Percentiles rank a stretch among this genome's conserved stretches.
Evolutionary conservation across 2,113 vertebrate species (phyloP).

Genomic region (Promerops cafer): DNA sequence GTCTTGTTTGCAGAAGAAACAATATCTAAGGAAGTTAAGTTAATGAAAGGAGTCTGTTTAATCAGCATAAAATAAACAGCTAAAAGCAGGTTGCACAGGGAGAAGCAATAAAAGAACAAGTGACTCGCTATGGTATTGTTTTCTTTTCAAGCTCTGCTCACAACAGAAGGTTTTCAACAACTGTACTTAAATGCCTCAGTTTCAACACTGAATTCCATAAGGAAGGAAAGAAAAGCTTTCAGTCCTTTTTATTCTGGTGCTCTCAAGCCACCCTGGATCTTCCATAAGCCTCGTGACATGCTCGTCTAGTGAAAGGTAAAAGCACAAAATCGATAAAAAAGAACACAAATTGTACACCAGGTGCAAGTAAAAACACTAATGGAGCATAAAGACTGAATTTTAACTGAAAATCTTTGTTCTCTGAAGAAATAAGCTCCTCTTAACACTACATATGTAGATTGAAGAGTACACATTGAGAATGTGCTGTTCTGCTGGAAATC

Average conservation of each 20-base stretch:
- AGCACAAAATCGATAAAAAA: not conserved
- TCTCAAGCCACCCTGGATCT: constrained; percentile 18
- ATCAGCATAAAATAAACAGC: constrained; percentile 62
- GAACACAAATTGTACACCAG: constrained; percentile 4
- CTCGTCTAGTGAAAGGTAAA: not conserved
- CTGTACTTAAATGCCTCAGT: not conserved
- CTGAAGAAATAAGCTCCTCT: constrained; percentile 45
- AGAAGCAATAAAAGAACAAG: constrained; percentile 43
- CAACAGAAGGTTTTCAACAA: constrained; percentile 63
- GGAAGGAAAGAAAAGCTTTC: not conserved
- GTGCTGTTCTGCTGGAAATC: constrained; percentile 23
- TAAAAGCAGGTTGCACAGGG: constrained; percentile 7
- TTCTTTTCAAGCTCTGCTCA: constrained; percentile 53
- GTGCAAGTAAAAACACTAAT: constrained; percentile 10
- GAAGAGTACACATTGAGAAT: constrained; percentile 1
- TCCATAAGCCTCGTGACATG: not conserved
- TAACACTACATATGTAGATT: not conserved
- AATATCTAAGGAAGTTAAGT: constrained; percentile 56
- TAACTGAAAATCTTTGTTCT: constrained; percentile 30
- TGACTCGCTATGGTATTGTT: not conserved
- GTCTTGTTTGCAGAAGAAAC: constrained; percentile 31
- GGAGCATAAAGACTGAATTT: constrained; percentile 22
- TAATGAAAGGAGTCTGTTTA: constrained; percentile 52
- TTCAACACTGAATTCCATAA: constrained; percentile 1
- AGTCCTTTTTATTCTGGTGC: not conserved